A percentile compares a stretch with the other conserved stretches of the same genome.
These are phyloP conservation scores for Acanthosoma haemorrhoidale DNA, from an alignment of 2,888 invertebrate species.

Conservation along the genomic window DNA sequence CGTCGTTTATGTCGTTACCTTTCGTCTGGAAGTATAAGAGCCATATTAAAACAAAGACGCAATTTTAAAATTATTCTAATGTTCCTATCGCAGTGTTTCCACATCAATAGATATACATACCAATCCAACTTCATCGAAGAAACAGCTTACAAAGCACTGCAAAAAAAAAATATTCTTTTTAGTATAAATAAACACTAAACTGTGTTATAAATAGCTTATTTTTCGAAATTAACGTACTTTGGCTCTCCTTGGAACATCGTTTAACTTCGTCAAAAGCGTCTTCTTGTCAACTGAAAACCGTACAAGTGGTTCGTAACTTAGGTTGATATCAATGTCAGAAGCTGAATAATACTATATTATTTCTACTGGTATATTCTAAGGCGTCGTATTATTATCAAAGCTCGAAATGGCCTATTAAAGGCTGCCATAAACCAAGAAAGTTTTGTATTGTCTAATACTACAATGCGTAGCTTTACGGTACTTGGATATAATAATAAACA, in stretches of 20 bases:
- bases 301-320: too few relatives aligned
- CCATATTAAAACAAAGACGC: background rate
- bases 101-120: background rate
- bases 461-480: too few relatives aligned
- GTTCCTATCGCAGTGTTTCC: background rate
- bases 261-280: background rate
- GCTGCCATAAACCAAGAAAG: too few relatives aligned
- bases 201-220: background rate
- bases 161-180: background rate
- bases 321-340: too few relatives aligned
- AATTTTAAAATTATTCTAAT: background rate
- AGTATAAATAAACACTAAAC: background rate
- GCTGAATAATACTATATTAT: too few relatives aligned
- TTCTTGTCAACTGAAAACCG: slow-evolving; percentile 6
- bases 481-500: too few relatives aligned
- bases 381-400: too few relatives aligned
- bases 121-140: slow-evolving; percentile 26
- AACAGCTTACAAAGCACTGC: slow-evolving; percentile 28
- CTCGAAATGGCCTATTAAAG: too few relatives aligned
- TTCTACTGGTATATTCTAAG: too few relatives aligned
- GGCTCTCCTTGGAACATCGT: slow-evolving; percentile 12
- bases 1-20: slow-evolving; percentile 18
- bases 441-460: too few relatives aligned
- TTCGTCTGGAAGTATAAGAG: background rate
- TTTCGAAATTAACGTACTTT: background rate